A percentile compares a stretch with the other conserved stretches of the same genome.
These are phyloP conservation scores for Tuta absoluta DNA, from an alignment of 2,888 invertebrate species.

Conservation along the genomic window DNA sequence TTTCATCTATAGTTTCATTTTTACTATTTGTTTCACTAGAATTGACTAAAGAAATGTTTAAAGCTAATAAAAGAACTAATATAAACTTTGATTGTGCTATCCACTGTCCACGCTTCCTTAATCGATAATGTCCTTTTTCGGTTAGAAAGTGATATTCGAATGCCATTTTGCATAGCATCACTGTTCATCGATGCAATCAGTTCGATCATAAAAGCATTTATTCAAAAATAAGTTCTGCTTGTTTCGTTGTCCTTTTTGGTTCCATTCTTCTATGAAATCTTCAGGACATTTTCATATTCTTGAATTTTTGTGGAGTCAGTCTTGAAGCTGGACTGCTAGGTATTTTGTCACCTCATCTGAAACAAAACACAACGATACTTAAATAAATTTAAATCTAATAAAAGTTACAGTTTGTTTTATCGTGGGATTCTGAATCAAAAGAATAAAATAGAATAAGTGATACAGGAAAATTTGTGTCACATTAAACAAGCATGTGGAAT, in stretches of 20 bases:
- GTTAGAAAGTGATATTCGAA: not conserved
- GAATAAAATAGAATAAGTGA: not conserved
- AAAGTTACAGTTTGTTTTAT: not conserved
- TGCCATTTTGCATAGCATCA: constrained; percentile 45
- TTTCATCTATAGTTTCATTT: constrained; percentile 17
- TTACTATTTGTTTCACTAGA: constrained; percentile 40
- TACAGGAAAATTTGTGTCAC: not conserved
- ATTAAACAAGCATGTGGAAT: not conserved
- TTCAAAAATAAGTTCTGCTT: constrained; percentile 36
- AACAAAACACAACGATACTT: constrained; percentile 47
- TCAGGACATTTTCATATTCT: constrained; percentile 39
- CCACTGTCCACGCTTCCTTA: constrained; percentile 32
- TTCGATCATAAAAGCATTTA: constrained; percentile 41
- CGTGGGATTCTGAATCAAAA: no score
- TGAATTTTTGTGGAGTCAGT: not conserved
- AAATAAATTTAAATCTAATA: constrained; percentile 35
- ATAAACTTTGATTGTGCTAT: constrained; percentile 47
- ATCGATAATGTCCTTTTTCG: constrained; percentile 24
- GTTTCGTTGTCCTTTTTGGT: constrained; percentile 38
- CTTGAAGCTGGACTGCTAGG: constrained; percentile 39
- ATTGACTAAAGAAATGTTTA: constrained; percentile 48
- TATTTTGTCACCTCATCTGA: constrained; percentile 47
- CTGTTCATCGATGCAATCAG: constrained; percentile 42
- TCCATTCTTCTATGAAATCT: constrained; percentile 52
- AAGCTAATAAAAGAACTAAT: constrained; percentile 52